Conservation (phyloP, 1,140 invertebrate species). For the Apocrypta bakeri region DNA sequence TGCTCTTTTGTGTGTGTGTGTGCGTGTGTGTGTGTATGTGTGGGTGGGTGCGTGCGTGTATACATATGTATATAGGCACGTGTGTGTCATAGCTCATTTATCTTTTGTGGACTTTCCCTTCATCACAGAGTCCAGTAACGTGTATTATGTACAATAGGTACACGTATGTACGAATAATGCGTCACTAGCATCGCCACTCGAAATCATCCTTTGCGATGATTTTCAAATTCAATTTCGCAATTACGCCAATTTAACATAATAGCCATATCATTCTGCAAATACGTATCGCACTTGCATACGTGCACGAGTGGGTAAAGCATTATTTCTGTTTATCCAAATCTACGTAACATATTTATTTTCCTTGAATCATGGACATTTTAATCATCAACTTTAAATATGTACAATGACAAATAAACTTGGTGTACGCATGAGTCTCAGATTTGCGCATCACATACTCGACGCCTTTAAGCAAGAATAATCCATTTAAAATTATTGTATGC, state of each 20-base stretch:
- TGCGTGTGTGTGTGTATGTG: no score
- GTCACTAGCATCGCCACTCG: neutral
- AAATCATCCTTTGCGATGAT: neutral
- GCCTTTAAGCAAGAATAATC: no score
- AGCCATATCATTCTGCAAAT: neutral
- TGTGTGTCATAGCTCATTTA: constrained; percentile 24
- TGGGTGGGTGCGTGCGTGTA: neutral
- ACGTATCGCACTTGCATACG: no score
- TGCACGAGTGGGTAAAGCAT: neutral
- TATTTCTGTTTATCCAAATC: neutral
- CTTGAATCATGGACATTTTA: neutral
- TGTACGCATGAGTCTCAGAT: neutral
- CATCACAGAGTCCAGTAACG: neutral
- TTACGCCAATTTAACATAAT: neutral
- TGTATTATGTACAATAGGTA: no score
- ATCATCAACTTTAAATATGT: neutral
- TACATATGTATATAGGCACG: no score
- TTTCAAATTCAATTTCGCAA: neutral
- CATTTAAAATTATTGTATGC: no score
- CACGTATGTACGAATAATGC: no score
- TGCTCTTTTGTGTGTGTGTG: no score
- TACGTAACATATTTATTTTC: no score
- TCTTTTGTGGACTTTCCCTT: constrained; percentile 17
- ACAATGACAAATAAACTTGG: neutral
- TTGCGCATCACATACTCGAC: neutral